Percentiles rank a stretch among this genome's conserved stretches.
Evolutionary conservation across 2,888 invertebrate species (phyloP).

Genomic region (Caenorhabditis japonica): DNA sequence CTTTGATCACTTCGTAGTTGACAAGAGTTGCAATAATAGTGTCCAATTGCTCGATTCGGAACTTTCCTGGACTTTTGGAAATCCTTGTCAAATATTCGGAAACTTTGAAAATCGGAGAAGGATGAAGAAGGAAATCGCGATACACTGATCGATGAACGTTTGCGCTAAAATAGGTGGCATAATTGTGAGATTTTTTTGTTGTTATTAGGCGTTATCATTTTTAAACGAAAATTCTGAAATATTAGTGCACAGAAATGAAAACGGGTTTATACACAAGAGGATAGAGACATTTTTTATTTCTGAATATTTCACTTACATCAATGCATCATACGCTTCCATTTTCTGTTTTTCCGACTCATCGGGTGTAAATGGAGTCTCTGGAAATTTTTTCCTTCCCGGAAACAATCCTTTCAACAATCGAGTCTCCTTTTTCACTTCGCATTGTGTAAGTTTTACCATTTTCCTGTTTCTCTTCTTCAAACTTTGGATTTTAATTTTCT

Average conservation of each 20-base stretch:
- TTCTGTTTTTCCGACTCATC: neutral
- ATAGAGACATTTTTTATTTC: too few relatives aligned
- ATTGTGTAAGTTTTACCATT: neutral
- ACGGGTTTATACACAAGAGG: too few relatives aligned
- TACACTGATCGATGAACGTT: constrained; percentile 8
- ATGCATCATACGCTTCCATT: neutral
- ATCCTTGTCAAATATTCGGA: too few relatives aligned
- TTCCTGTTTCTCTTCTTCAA: too few relatives aligned
- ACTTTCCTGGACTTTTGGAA: too few relatives aligned
- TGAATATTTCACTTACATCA: too few relatives aligned
- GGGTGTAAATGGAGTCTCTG: neutral
- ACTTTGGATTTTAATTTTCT: too few relatives aligned
- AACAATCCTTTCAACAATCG: neutral
- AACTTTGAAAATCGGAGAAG: constrained; percentile 7
- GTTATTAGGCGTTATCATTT: too few relatives aligned
- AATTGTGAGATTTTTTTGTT: too few relatives aligned
- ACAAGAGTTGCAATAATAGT: neutral
- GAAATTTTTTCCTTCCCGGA: constrained; percentile 1
- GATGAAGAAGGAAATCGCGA: constrained; percentile 9
- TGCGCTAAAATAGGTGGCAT: neutral
- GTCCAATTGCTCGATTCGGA: too few relatives aligned
- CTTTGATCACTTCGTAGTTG: neutral
- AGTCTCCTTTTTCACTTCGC: neutral
- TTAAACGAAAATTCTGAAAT: too few relatives aligned
- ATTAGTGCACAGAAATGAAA: too few relatives aligned